Evolutionary conservation across 2,888 invertebrate genomes (phyloP).

Genomic region (Leucophenga montana): DNA sequence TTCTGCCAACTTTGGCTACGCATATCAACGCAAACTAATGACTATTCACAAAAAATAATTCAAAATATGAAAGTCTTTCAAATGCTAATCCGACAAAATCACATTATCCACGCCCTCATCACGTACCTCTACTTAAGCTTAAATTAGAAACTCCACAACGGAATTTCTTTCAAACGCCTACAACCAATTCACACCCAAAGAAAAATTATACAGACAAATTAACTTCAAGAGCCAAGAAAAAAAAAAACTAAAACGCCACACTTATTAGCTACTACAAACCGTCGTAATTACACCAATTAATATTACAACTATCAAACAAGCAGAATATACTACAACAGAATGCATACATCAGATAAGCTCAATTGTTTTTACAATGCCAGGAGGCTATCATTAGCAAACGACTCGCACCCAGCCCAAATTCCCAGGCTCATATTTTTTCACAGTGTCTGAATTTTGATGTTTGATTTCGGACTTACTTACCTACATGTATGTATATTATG

Average conservation of each 20-base stretch:
- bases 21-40: background rate
- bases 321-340: too few species aligned
- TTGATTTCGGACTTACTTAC: background rate
- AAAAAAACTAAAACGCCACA: background rate
- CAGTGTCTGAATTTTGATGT: slow-evolving; percentile 6
- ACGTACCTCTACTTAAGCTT: too few species aligned
- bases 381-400: background rate
- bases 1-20: too few species aligned
- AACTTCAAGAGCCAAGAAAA: background rate
- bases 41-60: background rate
- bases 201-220: too few species aligned
- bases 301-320: slow-evolving; percentile 9
- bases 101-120: too few species aligned
- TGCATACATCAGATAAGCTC: too few species aligned
- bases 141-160: too few species aligned
- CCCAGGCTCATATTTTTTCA: slow-evolving; percentile 20
- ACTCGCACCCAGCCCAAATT: slow-evolving; percentile 1
- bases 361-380: too few species aligned
- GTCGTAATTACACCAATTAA: slow-evolving; percentile 20
- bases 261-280: slow-evolving; percentile 24
- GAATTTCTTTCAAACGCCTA: background rate
- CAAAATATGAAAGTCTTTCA: background rate
- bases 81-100: background rate
- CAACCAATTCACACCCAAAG: slow-evolving; percentile 9
- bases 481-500: background rate